phyloP scores from a whole-genome alignment of 2,113 vertebrate species.

The Carassius carassius region DNA sequence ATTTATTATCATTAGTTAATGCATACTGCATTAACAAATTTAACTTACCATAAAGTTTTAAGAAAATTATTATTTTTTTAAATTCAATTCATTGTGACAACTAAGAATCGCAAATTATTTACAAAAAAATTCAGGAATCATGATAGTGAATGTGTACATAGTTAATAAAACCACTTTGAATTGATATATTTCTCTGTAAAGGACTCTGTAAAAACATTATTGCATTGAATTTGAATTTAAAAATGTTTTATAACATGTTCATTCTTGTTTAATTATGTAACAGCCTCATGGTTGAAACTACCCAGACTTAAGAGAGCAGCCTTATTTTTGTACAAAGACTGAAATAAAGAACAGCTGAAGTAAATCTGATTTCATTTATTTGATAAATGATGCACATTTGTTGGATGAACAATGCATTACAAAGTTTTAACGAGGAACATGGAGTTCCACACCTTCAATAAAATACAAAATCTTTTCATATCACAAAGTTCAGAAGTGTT shows the following conservation, averaged over 20 bases:
- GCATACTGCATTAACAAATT: not conserved
- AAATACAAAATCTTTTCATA: constrained; percentile 44
- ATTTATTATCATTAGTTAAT: too few species aligned
- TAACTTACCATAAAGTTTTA: not conserved
- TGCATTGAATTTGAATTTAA: not conserved
- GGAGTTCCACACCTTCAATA: constrained; percentile 63
- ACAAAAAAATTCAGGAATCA: not conserved
- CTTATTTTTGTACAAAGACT: constrained; percentile 48
- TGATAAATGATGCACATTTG: constrained; percentile 9
- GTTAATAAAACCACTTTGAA: not conserved
- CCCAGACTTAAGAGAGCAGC: not conserved
- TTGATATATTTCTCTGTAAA: not conserved
- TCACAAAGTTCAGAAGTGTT: not conserved
- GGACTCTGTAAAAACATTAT: not conserved
- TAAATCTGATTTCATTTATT: constrained; percentile 13
- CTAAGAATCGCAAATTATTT: not conserved
- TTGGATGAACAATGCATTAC: constrained; percentile 24
- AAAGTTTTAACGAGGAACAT: constrained; percentile 35
- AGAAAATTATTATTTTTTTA: not conserved
- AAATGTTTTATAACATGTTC: not conserved
- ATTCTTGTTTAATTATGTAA: not conserved
- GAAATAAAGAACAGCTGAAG: constrained; percentile 38
- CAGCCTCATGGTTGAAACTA: not conserved
- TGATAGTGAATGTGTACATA: not conserved
- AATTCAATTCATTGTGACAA: not conserved